These are phyloP conservation scores for Xiphophorus maculatus DNA, from an alignment of 2,113 vertebrate genomes.

Conservation along the genomic window DNA sequence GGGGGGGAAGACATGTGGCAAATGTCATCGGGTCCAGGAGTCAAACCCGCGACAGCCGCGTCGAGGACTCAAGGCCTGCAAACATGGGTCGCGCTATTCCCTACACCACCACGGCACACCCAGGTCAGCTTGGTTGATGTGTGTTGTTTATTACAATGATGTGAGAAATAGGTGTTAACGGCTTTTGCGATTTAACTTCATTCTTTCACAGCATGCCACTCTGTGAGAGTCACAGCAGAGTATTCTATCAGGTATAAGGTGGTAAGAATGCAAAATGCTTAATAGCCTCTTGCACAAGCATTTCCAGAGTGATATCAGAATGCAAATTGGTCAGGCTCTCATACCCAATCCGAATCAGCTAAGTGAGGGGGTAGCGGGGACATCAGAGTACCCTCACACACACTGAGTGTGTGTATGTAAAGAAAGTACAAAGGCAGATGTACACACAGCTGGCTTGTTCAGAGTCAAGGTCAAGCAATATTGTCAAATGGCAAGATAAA, in stretches of 20 bases:
- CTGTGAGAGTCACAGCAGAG: constrained; percentile 18
- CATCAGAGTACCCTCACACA: constrained; percentile 15
- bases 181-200: constrained; percentile 45
- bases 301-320: constrained; percentile 38
- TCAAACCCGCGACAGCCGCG: too few relatives aligned
- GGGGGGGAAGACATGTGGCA: too few relatives aligned
- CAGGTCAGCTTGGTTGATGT: constrained; percentile 61
- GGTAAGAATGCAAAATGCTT: constrained; percentile 50
- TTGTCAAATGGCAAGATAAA: constrained; percentile 56
- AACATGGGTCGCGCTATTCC: too few relatives aligned
- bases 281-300: constrained; percentile 34
- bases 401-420: not conserved
- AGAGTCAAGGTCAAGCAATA: constrained; percentile 62
- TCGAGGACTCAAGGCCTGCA: too few relatives aligned
- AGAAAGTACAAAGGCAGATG: constrained; percentile 19
- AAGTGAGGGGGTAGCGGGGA: constrained; percentile 10
- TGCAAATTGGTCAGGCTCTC: constrained; percentile 50
- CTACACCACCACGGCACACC: too few relatives aligned
- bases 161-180: constrained; percentile 43
- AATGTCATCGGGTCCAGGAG: too few relatives aligned
- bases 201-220: constrained; percentile 30
- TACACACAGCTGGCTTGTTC: constrained; percentile 19
- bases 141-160: constrained; percentile 30
- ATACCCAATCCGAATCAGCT: constrained; percentile 35
- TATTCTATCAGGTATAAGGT: constrained; percentile 39